phyloP scores from a whole-genome alignment of 1,140 invertebrate genomes.

The Hyles euphorbiae region DNA sequence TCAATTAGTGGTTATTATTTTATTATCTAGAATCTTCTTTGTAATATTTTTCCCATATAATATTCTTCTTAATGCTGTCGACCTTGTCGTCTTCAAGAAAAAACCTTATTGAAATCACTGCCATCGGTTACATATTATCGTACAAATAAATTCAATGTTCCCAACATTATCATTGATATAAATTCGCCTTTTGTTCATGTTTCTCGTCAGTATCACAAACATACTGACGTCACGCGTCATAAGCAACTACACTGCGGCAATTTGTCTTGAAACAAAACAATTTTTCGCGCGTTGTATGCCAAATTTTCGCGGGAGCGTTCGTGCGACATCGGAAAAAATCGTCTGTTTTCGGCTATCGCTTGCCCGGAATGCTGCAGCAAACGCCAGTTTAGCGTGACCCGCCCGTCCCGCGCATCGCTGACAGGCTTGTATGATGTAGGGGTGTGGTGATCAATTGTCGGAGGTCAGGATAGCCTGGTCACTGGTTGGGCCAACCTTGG shows the following conservation, averaged over 20 bases:
- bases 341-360: not conserved
- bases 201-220: too few relatives aligned
- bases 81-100: too few relatives aligned
- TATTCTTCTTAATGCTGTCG: too few relatives aligned
- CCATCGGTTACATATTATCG: too few relatives aligned
- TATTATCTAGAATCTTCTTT: too few relatives aligned
- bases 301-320: not conserved
- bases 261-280: not conserved
- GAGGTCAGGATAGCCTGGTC: conserved; percentile 46
- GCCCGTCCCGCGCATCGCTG: conserved; percentile 14
- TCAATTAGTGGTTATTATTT: too few relatives aligned
- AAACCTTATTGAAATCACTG: too few relatives aligned
- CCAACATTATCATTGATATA: too few relatives aligned
- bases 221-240: not conserved
- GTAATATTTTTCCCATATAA: too few relatives aligned
- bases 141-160: too few relatives aligned
- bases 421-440: conserved; percentile 9
- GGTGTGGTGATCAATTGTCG: conserved; percentile 14
- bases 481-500: conserved; percentile 45
- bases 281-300: not conserved
- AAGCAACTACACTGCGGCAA: not conserved
- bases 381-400: conserved; percentile 25
- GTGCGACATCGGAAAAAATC: not conserved
- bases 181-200: too few relatives aligned
- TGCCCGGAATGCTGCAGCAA: not conserved